Percentiles rank a stretch among this genome's conserved stretches.
phyloP scores from a whole-genome alignment of 1,140 invertebrate genomes.

The Theocolax elegans region DNA sequence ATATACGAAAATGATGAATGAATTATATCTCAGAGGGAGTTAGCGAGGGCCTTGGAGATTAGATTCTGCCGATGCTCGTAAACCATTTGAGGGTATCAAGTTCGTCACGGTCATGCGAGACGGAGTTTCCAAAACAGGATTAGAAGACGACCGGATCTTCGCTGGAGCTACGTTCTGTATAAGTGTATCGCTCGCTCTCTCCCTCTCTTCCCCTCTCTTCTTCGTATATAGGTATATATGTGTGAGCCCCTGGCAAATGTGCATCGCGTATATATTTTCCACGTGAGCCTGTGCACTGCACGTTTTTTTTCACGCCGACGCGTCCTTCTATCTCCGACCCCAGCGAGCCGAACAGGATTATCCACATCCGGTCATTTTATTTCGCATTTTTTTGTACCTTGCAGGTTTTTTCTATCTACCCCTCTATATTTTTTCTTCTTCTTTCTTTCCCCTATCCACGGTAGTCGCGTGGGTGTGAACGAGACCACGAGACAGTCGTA shows the following conservation, averaged over 20 bases:
- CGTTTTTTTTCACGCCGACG: conserved; percentile 31
- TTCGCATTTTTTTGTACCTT: conserved; percentile 52
- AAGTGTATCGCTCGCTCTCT: background rate
- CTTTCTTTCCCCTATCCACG: background rate
- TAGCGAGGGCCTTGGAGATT: background rate
- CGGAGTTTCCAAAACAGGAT: conserved; percentile 61
- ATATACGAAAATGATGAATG: background rate
- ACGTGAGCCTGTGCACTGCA: conserved; percentile 14
- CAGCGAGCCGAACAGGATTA: conserved; percentile 52
- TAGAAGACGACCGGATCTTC: conserved; percentile 48
- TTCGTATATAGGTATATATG: conserved; percentile 13
- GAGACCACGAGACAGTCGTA: background rate
- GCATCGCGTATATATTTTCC: conserved; percentile 51
- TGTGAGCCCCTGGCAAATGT: conserved; percentile 45
- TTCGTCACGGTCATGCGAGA: conserved; percentile 58
- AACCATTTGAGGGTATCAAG: conserved; percentile 48
- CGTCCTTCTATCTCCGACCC: conserved; percentile 19
- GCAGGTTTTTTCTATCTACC: conserved; percentile 42
- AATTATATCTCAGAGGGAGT: background rate
- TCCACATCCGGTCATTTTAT: conserved; percentile 64
- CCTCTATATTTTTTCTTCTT: background rate
- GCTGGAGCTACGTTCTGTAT: background rate
- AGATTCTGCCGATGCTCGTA: conserved; percentile 3
- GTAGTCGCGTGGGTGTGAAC: conserved; percentile 21
- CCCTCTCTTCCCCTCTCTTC: conserved; percentile 14